Base-by-base conservation (phyloP, 2,113 vertebrate species). In the Phasianus colchicus region DNA sequence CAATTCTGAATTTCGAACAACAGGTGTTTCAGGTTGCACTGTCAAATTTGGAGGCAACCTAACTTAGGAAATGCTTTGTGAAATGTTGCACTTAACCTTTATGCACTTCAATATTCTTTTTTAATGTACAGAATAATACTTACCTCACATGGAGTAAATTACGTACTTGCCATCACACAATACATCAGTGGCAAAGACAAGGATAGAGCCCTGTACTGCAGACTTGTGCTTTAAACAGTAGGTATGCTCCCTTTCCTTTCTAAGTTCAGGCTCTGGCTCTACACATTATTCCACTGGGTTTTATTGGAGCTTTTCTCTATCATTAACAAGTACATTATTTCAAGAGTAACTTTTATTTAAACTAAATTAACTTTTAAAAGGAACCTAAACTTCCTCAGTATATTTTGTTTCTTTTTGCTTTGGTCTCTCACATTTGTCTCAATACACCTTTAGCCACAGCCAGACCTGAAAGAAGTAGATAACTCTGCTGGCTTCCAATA, bases 61-160 rank as follows among this genome's bases (percentile, higher is more conserved):
- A 34, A 81, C 69, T 71, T 55, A 50, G 45, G 83, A 96, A 81
- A 9, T 57, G n/a, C 40, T 74, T 93, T 85, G 66, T 80, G 19
- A 89, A 94, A 91, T 58, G 63, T 60, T 63, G 45, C n/a, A 3
- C 10, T 85, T 43, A 66, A 83, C 13, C 86, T 89, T 19, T 69
- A 45, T 32, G 47, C 82, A 16, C 21, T 13, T 88, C 3, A 11
- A 48, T 24, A 34, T 38, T 70, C 67, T 74, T 34, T 83, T 87
- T 38, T 42, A 74, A 45, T 77, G 45, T 61, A 48, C 36, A 55
- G 78, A 91, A 79, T 72, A 92, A 91, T 73, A 82, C 60, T 70
- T 85, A 74, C 48, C 20, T 80, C 87, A 74, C 32, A 67, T 47
- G 55, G 85, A 93, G 92, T 48, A 91, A 95, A 92, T 91, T 83